Conservation (phyloP, 2,113 vertebrate species). For the mouse (Mus musculus) region GRCm39 chrX:91462501-91463000, state of each 20-base stretch:
- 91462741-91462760: too few relatives aligned
- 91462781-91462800: too few relatives aligned
- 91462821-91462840: too few relatives aligned
- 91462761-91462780: too few relatives aligned
- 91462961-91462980: conserved; percentile 33
- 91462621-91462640: not conserved
- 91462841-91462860: too few relatives aligned
- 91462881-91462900: too few relatives aligned
- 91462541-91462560: not conserved
- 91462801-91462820: too few relatives aligned
- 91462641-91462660: not conserved
- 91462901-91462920: too few relatives aligned
- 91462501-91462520: not conserved
- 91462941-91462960: not conserved
- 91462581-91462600: not conserved
- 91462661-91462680: not conserved
- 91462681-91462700: not conserved
- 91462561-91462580: not conserved
- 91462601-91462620: conserved; percentile 17
- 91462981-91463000: conserved; percentile 47
- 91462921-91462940: too few relatives aligned
- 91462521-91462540: not conserved
- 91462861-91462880: too few relatives aligned
- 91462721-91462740: conserved; percentile 1
- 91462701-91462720: not conserved